Percentiles rank a stretch among this genome's conserved stretches.
Evolutionary conservation across 2,888 invertebrate genomes (phyloP).

Genomic region (Trichopria drosophilae): DNA sequence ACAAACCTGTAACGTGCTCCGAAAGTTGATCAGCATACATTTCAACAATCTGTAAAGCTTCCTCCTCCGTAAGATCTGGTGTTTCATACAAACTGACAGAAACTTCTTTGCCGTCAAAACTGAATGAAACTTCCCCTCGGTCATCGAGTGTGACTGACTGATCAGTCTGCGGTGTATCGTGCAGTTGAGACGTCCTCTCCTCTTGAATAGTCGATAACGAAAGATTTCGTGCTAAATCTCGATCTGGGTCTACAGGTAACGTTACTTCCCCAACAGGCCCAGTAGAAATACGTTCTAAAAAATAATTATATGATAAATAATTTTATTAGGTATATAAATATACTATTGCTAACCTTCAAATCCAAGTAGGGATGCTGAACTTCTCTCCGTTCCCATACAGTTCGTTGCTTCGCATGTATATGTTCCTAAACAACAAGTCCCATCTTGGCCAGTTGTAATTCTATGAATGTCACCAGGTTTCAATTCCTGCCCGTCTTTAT

Average conservation of each 20-base stretch:
- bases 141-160: conserved; percentile 74
- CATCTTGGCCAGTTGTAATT: conserved; percentile 88
- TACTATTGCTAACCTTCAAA: conserved; percentile 74
- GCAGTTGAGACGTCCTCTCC: conserved; percentile 85
- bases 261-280: conserved; percentile 25
- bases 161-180: conserved; percentile 78
- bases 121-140: conserved; percentile 84
- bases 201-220: conserved; percentile 89
- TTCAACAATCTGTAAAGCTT: conserved; percentile 87
- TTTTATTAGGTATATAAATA: conserved; percentile 1
- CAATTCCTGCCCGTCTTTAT: conserved; percentile 85
- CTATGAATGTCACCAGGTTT: conserved; percentile 90
- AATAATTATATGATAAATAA: conserved; percentile 4
- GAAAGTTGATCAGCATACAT: conserved; percentile 93
- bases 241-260: conserved; percentile 56
- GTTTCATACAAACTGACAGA: conserved; percentile 90
- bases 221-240: conserved; percentile 71
- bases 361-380: conserved; percentile 84
- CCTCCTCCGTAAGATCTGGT: conserved; percentile 88
- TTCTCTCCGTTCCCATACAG: conserved; percentile 88
- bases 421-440: conserved; percentile 85
- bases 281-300: conserved; percentile 28
- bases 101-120: conserved; percentile 89
- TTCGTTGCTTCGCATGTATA: conserved; percentile 90
- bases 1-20: conserved; percentile 74